These are phyloP conservation scores for Odontomyia ornata DNA, from an alignment of 2,888 invertebrate genomes.

Conservation along the genomic window DNA sequence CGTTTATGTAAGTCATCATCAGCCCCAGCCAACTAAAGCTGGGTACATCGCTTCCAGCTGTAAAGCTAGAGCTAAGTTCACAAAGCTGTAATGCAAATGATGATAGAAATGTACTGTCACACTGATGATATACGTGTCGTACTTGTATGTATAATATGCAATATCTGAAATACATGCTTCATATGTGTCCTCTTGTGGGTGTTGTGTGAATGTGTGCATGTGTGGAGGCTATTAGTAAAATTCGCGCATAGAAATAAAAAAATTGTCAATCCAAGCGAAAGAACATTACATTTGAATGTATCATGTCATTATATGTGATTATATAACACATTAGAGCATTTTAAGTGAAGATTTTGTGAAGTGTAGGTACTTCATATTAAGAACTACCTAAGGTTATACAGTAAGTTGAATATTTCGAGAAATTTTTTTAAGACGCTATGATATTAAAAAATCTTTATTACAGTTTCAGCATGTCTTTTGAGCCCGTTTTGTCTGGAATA, in stretches of 20 bases:
- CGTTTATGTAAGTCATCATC: slow-evolving; percentile 33
- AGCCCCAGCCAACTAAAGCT: slow-evolving; percentile 4
- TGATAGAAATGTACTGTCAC: slow-evolving; percentile 34
- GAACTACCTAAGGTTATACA: slow-evolving; percentile 12
- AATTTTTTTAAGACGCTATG: too few species aligned
- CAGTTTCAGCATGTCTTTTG: too few species aligned
- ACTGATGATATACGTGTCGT: slow-evolving; percentile 24
- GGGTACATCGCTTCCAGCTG: neutral
- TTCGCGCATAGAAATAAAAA: neutral
- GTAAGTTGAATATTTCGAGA: too few species aligned
- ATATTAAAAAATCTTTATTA: too few species aligned
- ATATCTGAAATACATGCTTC: too few species aligned
- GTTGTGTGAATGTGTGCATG: neutral
- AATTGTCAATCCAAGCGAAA: slow-evolving; percentile 35
- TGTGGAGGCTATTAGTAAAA: slow-evolving; percentile 8
- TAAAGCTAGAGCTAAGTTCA: slow-evolving; percentile 19
- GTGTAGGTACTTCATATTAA: slow-evolving; percentile 18
- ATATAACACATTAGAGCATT: slow-evolving; percentile 26
- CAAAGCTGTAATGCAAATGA: slow-evolving; percentile 41
- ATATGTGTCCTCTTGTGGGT: neutral
- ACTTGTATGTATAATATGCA: neutral
- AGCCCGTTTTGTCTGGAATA: too few species aligned
- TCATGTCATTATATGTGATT: slow-evolving; percentile 28
- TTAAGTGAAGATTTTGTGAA: slow-evolving; percentile 25
- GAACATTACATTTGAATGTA: slow-evolving; percentile 29